Evolutionary conservation across 2,888 invertebrate species (phyloP).

Genomic region (Drosophila cognata): DNA sequence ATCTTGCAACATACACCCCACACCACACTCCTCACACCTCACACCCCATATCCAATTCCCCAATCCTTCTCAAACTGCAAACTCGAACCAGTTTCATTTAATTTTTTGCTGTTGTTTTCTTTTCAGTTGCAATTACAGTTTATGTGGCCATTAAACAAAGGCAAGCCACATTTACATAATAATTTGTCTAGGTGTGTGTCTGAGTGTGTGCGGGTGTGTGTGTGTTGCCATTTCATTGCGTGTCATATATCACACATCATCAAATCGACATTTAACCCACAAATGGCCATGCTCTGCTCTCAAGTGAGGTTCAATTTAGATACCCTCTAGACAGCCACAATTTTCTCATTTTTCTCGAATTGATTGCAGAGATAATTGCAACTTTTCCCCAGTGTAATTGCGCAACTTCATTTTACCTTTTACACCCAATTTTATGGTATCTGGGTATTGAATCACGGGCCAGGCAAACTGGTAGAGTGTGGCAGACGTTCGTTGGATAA

Average conservation of each 20-base stretch:
- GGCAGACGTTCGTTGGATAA: not conserved
- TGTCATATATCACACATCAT: constrained; percentile 77
- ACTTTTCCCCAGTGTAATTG: not conserved
- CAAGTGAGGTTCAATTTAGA: not conserved
- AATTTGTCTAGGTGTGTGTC: constrained; percentile 12
- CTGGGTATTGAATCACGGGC: not conserved
- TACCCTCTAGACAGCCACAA: not conserved
- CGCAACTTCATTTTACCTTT: not conserved
- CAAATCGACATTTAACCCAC: constrained; percentile 52
- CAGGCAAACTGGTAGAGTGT: not conserved
- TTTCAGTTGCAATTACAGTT: constrained; percentile 35
- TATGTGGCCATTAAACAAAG: constrained; percentile 66
- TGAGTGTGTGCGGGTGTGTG: not conserved
- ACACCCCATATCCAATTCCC: not conserved
- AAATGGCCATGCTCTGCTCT: not conserved
- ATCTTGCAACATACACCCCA: not conserved
- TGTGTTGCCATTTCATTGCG: constrained; percentile 57
- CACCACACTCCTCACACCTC: not conserved
- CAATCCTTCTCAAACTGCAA: not conserved
- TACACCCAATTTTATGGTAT: not conserved
- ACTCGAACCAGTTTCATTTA: constrained; percentile 8
- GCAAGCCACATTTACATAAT: constrained; percentile 58
- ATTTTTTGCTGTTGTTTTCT: not conserved
- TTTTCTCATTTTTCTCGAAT: not conserved
- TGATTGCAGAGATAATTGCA: not conserved